phyloP scores from a whole-genome alignment of 1,140 invertebrate species.

The Meloidogyne hapla region DNA sequence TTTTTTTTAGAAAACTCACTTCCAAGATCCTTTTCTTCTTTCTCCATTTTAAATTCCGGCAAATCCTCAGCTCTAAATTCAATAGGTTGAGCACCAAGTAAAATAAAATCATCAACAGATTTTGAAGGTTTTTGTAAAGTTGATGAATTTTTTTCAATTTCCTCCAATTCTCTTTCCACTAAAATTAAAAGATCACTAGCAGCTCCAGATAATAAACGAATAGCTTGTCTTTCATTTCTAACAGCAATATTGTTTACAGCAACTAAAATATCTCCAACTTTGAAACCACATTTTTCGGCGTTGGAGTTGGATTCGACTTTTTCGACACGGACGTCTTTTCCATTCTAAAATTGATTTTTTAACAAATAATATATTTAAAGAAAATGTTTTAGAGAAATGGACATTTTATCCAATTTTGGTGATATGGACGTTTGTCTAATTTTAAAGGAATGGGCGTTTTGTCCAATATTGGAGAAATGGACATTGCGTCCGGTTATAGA shows the following conservation, averaged over 20 bases:
- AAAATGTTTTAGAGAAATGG: too few relatives aligned
- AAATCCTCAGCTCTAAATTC: neutral
- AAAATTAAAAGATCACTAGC: slow-evolving; percentile 53
- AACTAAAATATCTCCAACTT: slow-evolving; percentile 48
- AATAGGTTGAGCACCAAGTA: neutral
- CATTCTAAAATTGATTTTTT: slow-evolving; percentile 3
- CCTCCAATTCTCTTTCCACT: slow-evolving; percentile 50
- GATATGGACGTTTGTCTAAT: too few relatives aligned
- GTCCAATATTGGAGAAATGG: too few relatives aligned
- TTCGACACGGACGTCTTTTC: slow-evolving; percentile 36
- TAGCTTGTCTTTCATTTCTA: slow-evolving; percentile 56
- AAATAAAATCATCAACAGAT: slow-evolving; percentile 3
- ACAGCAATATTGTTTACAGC: slow-evolving; percentile 59
- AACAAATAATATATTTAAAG: too few relatives aligned
- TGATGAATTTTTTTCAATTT: slow-evolving; percentile 3
- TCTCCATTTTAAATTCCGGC: neutral
- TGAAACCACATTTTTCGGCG: slow-evolving; percentile 57
- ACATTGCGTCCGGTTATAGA: too few relatives aligned
- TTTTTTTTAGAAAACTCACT: neutral
- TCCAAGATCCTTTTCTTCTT: neutral
- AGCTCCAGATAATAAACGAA: slow-evolving; percentile 48
- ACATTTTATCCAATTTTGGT: too few relatives aligned
- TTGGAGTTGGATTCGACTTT: slow-evolving; percentile 48
- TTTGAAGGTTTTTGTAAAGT: neutral
- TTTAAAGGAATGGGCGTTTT: too few relatives aligned